Evolutionary conservation across 2,113 vertebrate genomes (phyloP).

Genomic region (Charina bottae): DNA sequence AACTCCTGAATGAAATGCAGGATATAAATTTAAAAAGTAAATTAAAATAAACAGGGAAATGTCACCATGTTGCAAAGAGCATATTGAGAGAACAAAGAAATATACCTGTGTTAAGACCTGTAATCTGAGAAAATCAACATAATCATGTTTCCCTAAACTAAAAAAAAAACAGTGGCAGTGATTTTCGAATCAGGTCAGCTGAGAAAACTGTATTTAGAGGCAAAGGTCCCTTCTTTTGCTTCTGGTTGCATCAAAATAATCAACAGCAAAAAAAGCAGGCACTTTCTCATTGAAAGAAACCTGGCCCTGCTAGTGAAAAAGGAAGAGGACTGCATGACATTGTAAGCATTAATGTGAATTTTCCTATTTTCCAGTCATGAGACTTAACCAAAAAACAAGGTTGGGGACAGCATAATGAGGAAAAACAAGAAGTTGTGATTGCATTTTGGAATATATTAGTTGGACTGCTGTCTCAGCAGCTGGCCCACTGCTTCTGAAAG

Average conservation of each 20-base stretch:
- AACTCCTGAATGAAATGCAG: background rate
- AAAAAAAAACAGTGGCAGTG: background rate
- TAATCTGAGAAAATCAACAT: background rate
- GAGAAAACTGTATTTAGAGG: background rate
- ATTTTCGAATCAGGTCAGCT: background rate
- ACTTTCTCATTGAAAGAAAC: background rate
- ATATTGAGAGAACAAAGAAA: background rate
- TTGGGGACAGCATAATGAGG: constrained; percentile 66
- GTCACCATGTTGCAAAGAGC: background rate
- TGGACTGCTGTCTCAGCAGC: constrained; percentile 73
- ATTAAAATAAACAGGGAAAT: background rate
- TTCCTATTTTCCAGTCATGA: constrained; percentile 70
- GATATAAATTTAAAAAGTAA: background rate
- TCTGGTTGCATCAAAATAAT: background rate
- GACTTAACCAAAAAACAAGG: constrained; percentile 66
- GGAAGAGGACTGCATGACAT: constrained; percentile 52
- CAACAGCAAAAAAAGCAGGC: background rate
- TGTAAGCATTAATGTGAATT: constrained; percentile 60
- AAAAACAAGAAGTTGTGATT: constrained; percentile 68
- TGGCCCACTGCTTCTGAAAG: constrained; percentile 70
- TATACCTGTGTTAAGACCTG: background rate
- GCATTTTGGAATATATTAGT: constrained; percentile 68
- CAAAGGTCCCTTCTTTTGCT: background rate
- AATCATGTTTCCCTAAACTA: background rate
- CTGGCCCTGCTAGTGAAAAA: background rate